These are phyloP conservation scores for Streblospio benedicti DNA, from an alignment of 1,140 invertebrate genomes.

Conservation along the genomic window DNA sequence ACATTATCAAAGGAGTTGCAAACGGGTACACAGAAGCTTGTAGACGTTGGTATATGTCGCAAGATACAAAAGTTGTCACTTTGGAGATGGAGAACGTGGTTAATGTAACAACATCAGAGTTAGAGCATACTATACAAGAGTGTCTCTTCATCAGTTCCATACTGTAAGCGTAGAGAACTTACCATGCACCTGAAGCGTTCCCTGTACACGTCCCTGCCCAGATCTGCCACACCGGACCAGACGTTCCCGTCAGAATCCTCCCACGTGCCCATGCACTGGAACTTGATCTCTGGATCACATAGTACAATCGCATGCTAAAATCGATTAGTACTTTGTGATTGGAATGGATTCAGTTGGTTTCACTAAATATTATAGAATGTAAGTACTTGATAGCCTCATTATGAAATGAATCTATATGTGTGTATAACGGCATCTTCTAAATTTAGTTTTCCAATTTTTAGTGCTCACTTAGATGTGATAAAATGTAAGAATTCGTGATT, in stretches of 20 bases:
- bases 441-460: background rate
- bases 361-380: background rate
- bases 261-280: slow-evolving; percentile 44
- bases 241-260: slow-evolving; percentile 31
- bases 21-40: too few species aligned
- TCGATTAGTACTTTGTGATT: background rate
- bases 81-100: too few species aligned
- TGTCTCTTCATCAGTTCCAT: too few species aligned
- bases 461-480: too few species aligned
- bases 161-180: too few species aligned
- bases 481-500: too few species aligned
- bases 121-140: too few species aligned
- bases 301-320: too few species aligned
- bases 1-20: too few species aligned
- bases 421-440: background rate
- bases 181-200: slow-evolving; percentile 44
- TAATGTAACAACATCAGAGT: too few species aligned
- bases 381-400: background rate
- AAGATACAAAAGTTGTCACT: too few species aligned
- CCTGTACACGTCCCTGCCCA: slow-evolving; percentile 32
- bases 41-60: too few species aligned
- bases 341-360: background rate
- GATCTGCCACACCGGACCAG: slow-evolving; percentile 56
- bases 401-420: background rate
- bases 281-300: slow-evolving; percentile 28